Base-by-base conservation (phyloP, 2,888 invertebrate species). In the Lasioglossum vierecki region DNA sequence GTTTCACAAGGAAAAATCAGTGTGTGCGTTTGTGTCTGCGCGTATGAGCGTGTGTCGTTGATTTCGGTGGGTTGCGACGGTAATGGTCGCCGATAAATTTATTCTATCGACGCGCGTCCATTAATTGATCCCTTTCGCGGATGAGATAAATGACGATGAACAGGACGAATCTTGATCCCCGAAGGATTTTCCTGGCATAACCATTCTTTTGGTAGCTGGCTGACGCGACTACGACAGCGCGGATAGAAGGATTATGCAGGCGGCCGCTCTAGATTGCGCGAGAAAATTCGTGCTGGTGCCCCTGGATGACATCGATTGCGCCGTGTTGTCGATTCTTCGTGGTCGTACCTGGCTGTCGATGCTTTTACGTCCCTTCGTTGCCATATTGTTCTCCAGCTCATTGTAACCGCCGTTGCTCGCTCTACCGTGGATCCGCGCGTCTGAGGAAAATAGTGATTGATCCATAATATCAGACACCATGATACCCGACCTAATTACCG, bases 241-340 rank as follows among this genome's bases (percentile, higher is more conserved):
- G 70, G 89, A 86, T 57, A 92, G 83, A 6, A 91, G 77, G 77
- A 92, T 88, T 82, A 90, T 85, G 85, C 88, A 91, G 57, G 90
- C 84, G 22, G 87, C 83, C 60, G 85, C 81, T 76, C 82, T 84
- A 53, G 85, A 85, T 81, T 84, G 87, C 30, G 82, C 74, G 70
- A 80, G 76, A 76, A 85, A 85, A 71, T 89, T 78, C 82, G 86
- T 77, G 72, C 88, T 88, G 15, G 90, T 83, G 84, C 91, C 92
- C 79, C 89, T 92, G 74, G 94, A 94, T 18, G 94, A 94, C 93
- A 94, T 94, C 74, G 94, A 94, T 81, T 93, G 93, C 44, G 94
- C 92, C 26, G 93, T 93, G 81, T 93, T 94, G 86, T 94, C 94
- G 75, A 91, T 90, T 88, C 92, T 91, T 63, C 90, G 90, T 77